Conservation (phyloP, 2,797 vertebrate species). For the Cygnus olor region DNA sequence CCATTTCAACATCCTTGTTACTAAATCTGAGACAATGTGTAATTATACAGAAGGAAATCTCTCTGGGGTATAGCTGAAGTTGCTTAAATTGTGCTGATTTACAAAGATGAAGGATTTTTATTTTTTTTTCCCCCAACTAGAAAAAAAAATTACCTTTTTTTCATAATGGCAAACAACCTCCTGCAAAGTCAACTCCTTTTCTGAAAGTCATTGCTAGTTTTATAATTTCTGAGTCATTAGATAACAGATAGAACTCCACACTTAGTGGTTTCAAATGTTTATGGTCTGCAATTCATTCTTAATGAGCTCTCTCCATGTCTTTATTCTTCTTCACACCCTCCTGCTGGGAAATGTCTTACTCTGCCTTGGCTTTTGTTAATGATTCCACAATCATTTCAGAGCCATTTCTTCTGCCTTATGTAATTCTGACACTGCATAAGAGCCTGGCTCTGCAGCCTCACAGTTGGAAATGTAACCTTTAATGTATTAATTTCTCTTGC, state of each 20-base stretch:
- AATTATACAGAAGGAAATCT: conserved; percentile 77
- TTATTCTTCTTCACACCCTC: conserved; percentile 84
- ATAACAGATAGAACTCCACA: conserved; percentile 88
- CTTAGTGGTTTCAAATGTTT: conserved; percentile 88
- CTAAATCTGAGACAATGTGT: conserved; percentile 72
- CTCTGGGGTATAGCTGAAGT: conserved; percentile 75
- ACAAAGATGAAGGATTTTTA: conserved; percentile 75
- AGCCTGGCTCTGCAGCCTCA: conserved; percentile 82
- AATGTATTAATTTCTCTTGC: conserved; percentile 89
- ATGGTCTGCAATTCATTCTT: conserved; percentile 90
- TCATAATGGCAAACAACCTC: conserved; percentile 79
- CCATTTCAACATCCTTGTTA: conserved; percentile 68
- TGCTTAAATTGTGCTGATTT: conserved; percentile 81
- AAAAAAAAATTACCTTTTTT: conserved; percentile 74
- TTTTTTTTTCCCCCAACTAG: conserved; percentile 52
- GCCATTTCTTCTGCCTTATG: conserved; percentile 86
- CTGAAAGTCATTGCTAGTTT: conserved; percentile 87
- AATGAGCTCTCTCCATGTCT: conserved; percentile 88
- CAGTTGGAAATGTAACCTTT: conserved; percentile 89
- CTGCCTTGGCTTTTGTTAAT: conserved; percentile 87
- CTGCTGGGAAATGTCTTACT: conserved; percentile 88
- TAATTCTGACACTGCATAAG: conserved; percentile 84
- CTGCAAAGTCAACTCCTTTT: conserved; percentile 85
- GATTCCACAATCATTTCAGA: conserved; percentile 86
- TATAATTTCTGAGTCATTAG: conserved; percentile 90